Base-by-base conservation (phyloP, 2,888 invertebrate genomes). In the Xestia ashworthii region DNA sequence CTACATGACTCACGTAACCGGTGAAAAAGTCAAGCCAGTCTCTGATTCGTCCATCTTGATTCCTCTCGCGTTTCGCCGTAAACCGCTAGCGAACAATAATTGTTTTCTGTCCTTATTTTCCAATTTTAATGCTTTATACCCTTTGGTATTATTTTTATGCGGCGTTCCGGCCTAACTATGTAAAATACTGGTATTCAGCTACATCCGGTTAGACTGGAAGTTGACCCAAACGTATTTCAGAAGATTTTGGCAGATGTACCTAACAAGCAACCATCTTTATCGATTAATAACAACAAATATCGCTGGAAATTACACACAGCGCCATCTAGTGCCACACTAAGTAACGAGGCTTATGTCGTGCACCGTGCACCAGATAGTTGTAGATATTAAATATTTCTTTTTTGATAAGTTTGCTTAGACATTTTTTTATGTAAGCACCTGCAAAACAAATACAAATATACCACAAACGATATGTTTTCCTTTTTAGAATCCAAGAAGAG, bases 11-110 rank as follows among this genome's bases (percentile, higher is more conserved):
- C 93, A 93, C 83, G 77, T 66, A 83, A 71, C 67, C 82, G 68
- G 80, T 89, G 90, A 91, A 93, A 92, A 92, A 91, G 88, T 90
- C 82, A 84, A 87, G 76, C 78, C 88, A 87, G 87, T 89, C 86
- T 91, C 89, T 87, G 74, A 71, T 78, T 80, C 80, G 73, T 85
- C 83, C 83, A 87, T 87, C 84, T 80, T 76, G 55, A 76, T 38
- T 68, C 82, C 84, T 85, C 74, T 85, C 76, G 85, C 66, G 76
- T 74, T 83, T 80, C 75, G 80, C 81, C 81, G 83, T 90, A 89
- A 91, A 89, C 82, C 76, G 70, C 74, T 71, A 71, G 64, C 50
- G 64, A 78, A 60, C 66, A 58, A 70, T 73, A 67, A 79, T 81
- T 76, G 80, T 83, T 79, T 75, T 16, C 50, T 60, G 70, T 48